Conservation (phyloP, 1,140 invertebrate genomes). For the Holotrichia oblita region DNA sequence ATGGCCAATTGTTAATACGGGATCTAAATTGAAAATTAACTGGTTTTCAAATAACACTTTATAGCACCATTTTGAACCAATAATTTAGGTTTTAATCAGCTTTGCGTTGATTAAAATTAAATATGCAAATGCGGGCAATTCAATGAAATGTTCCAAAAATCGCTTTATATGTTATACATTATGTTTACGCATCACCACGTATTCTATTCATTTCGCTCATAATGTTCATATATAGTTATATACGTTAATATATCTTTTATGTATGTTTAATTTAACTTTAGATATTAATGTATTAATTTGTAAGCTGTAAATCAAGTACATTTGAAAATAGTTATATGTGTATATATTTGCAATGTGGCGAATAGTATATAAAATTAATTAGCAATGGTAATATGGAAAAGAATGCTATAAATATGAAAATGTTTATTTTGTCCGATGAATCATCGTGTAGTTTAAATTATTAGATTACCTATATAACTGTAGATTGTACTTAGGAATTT, state of each 20-base stretch:
- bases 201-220: neutral
- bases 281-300: constrained; percentile 15
- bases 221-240: neutral
- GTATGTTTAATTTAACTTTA: neutral
- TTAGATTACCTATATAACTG: too few relatives aligned
- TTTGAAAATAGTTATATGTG: neutral
- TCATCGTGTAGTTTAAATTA: too few relatives aligned
- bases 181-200: constrained; percentile 32
- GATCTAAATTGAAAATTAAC: constrained; percentile 34
- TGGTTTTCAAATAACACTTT: constrained; percentile 21
- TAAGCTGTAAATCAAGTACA: neutral
- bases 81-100: constrained; percentile 31
- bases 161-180: constrained; percentile 11
- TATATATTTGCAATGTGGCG: too few relatives aligned
- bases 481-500: too few relatives aligned
- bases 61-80: constrained; percentile 1
- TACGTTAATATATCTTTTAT: neutral
- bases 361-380: too few relatives aligned
- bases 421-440: too few relatives aligned
- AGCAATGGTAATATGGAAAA: too few relatives aligned
- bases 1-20: neutral
- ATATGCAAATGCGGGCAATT: constrained; percentile 30
- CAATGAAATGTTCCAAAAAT: constrained; percentile 23
- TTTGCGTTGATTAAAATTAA: constrained; percentile 37
- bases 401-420: too few relatives aligned